These are phyloP conservation scores for Phengaris arion DNA, from an alignment of 2,888 invertebrate genomes.

Conservation along the genomic window DNA sequence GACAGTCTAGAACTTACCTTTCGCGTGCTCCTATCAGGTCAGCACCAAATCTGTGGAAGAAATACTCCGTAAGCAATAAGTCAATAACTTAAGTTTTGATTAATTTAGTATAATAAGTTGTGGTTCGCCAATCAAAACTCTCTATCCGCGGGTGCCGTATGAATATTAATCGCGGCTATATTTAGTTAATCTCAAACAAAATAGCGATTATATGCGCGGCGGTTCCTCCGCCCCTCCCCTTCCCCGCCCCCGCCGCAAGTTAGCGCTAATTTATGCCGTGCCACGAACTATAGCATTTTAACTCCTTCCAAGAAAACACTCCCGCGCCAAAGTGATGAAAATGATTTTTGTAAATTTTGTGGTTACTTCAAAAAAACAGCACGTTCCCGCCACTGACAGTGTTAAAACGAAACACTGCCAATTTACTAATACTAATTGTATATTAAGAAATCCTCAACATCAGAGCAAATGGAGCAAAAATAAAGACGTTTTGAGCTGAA, in stretches of 20 bases:
- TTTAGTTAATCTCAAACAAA: conserved; percentile 75
- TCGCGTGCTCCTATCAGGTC: neutral
- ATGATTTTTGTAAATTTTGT: conserved; percentile 33
- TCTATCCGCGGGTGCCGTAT: conserved; percentile 46
- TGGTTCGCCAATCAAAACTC: conserved; percentile 47
- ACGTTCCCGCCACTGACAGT: neutral
- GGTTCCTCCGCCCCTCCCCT: conserved; percentile 58
- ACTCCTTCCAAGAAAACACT: conserved; percentile 69
- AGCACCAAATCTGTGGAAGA: neutral
- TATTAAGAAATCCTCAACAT: too few relatives aligned
- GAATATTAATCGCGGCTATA: conserved; percentile 68
- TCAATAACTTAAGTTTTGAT: conserved; percentile 11
- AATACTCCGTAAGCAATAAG: neutral
- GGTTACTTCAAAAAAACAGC: neutral
- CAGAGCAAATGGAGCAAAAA: too few relatives aligned
- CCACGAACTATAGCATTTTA: conserved; percentile 79
- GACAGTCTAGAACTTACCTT: neutral
- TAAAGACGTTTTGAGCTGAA: too few relatives aligned
- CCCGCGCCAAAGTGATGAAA: conserved; percentile 43
- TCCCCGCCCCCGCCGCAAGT: conserved; percentile 47
- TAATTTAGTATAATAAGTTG: conserved; percentile 20
- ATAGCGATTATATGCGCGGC: conserved; percentile 75
- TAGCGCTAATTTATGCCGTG: conserved; percentile 73
- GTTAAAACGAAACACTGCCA: neutral
- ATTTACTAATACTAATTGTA: too few relatives aligned